Base-by-base conservation (phyloP, 2,888 invertebrate genomes). In the Diaprepes abbreviatus region DNA sequence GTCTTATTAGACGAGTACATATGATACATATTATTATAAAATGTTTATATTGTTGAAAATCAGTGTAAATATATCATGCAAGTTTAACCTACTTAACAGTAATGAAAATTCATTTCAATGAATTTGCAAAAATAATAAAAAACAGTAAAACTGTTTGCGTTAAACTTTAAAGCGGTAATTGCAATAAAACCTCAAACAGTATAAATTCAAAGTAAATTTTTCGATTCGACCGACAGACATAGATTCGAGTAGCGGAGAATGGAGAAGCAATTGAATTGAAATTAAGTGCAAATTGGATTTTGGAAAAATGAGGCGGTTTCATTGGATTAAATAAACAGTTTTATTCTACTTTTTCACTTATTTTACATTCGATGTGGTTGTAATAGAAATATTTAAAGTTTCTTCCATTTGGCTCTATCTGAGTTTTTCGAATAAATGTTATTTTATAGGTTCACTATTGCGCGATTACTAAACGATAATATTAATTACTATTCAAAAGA, bases 281-380 rank as follows among this genome's bases (percentile, higher is more conserved):
- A 69, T 64, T 69, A 69, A 69, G 69, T 69, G 69, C 69, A 69
- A 69, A 69, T 69, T 69, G 69, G 64, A 69, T 64, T 69, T 63
- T 28, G 57, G 69, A 63, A 64, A 69, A 69, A 69, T 69, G 69
- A 64, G 64, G 57, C 52, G 55, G 64, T 69, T 69, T 63, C 58
- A 48, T 58, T 69, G 63, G 64, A 69, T 63, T 69, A 69, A 69
- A 69, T 69, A 69, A 69, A 69, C 69, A 63, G 58, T 69, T 64
- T 69, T 58, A 40, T 62, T 19, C 19, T 28, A 52, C 35, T 66
- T 50, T 45, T 14, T 12, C 6, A 21, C 7, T 21, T 57, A 21
- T 24, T 40, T 38, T 57, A 57, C 38, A 57, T 12, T 16, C 4
- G 14, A 57, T 40, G 16, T 24, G 40, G 21, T 21, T 38, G 35